Conservation (phyloP, 2,113 vertebrate species). For the Tamias sibiricus region DNA sequence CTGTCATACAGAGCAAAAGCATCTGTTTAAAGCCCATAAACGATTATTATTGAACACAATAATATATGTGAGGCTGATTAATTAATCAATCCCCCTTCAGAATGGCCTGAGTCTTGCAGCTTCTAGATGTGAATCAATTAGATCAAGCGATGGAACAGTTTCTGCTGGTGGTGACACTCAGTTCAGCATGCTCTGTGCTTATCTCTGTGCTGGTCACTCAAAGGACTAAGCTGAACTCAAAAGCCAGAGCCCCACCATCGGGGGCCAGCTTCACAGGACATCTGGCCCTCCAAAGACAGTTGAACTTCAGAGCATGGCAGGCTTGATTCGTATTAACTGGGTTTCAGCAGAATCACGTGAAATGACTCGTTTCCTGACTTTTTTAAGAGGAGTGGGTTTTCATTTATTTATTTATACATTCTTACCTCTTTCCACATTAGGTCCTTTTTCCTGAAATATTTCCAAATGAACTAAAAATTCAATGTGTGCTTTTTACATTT, state of each 20-base stretch:
- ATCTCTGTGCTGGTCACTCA: background rate
- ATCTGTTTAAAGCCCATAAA: constrained; percentile 27
- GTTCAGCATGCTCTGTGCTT: background rate
- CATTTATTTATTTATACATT: constrained; percentile 39
- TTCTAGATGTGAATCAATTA: background rate
- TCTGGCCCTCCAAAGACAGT: background rate
- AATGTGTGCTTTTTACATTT: constrained; percentile 58
- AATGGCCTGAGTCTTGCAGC: background rate
- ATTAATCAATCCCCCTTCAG: background rate
- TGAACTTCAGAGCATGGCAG: background rate
- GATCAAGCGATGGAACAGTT: background rate
- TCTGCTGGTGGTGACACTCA: background rate
- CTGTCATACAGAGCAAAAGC: constrained; percentile 35
- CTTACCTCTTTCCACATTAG: constrained; percentile 37
- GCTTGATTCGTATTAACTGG: background rate
- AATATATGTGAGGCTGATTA: background rate
- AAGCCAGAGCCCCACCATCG: background rate
- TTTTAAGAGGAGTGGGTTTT: background rate
- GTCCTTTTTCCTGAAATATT: constrained; percentile 59
- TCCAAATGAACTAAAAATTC: constrained; percentile 62
- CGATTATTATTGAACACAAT: background rate
- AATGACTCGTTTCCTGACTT: constrained; percentile 54
- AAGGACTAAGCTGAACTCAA: background rate
- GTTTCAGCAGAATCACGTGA: constrained; percentile 19
- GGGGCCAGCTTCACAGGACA: background rate